Conservation (phyloP, 2,113 vertebrate genomes). For the Anguilla rostrata region DNA sequence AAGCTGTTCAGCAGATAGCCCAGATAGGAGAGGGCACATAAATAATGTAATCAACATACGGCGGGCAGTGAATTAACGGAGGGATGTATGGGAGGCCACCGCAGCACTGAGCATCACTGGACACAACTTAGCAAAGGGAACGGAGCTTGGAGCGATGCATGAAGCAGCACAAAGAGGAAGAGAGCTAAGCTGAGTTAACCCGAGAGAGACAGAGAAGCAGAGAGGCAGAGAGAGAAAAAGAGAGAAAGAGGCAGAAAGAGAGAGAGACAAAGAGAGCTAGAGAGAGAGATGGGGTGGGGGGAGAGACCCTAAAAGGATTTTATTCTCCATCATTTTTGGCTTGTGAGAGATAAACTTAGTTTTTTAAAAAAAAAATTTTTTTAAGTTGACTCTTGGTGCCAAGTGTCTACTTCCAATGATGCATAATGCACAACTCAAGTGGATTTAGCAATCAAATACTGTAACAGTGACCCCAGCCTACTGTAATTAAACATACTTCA, state of each 20-base stretch:
- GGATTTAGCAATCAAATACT: neutral
- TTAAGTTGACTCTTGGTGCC: neutral
- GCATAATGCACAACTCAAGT: neutral
- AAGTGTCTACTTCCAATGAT: neutral
- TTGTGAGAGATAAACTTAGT: neutral
- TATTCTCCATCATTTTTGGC: too few species aligned
- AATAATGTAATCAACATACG: neutral
- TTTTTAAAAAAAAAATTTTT: neutral
- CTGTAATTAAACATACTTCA: neutral
- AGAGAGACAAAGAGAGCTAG: constrained; percentile 21
- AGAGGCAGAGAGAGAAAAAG: neutral
- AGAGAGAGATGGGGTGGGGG: too few species aligned
- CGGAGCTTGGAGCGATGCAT: neutral
- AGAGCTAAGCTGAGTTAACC: neutral
- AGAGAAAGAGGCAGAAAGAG: neutral
- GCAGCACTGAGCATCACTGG: neutral
- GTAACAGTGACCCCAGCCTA: neutral
- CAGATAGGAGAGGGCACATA: neutral
- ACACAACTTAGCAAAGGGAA: neutral
- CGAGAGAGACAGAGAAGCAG: neutral
- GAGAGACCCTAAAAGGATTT: too few species aligned
- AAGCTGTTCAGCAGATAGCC: too few species aligned
- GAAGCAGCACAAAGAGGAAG: neutral
- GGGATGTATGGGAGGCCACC: neutral
- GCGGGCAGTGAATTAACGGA: neutral